These are phyloP conservation scores for Cynodonichthys magdalenae DNA, from an alignment of 2,797 vertebrate genomes.

Conservation along the genomic window DNA sequence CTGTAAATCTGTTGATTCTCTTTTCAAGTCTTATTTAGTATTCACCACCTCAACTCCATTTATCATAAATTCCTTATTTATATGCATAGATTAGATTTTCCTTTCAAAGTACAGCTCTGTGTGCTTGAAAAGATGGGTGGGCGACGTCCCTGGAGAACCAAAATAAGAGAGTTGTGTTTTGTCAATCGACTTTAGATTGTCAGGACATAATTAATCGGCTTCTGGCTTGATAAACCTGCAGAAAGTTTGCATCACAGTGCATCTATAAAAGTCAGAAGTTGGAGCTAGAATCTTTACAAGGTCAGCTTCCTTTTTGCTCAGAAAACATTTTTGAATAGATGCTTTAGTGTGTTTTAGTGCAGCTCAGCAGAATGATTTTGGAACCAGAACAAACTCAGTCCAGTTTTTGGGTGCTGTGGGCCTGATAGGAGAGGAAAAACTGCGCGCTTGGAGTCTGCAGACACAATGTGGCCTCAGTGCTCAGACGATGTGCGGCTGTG, in stretches of 20 bases:
- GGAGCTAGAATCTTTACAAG: conserved; percentile 28
- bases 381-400: conserved; percentile 47
- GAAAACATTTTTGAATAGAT: conserved; percentile 42
- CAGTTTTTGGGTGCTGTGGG: conserved; percentile 53
- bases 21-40: conserved; percentile 28
- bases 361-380: conserved; percentile 44
- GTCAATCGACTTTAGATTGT: conserved; percentile 8
- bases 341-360: conserved; percentile 54
- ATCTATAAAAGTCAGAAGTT: conserved; percentile 18
- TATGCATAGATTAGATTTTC: conserved; percentile 44
- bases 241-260: not conserved
- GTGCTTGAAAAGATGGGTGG: conserved; percentile 23
- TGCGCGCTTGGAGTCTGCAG: conserved; percentile 49
- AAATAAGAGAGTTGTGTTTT: conserved; percentile 19
- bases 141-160: conserved; percentile 25
- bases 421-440: conserved; percentile 52
- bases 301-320: conserved; percentile 26
- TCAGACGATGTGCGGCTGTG: conserved; percentile 53
- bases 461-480: conserved; percentile 73
- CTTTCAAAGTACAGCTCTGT: conserved; percentile 28
- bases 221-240: no score
- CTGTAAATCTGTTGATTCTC: not conserved
- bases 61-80: conserved; percentile 44
- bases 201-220: conserved; percentile 4
- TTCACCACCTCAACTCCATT: conserved; percentile 28